These are phyloP conservation scores for Protonibea diacanthus DNA, from an alignment of 2,797 vertebrate species.

Conservation along the genomic window DNA sequence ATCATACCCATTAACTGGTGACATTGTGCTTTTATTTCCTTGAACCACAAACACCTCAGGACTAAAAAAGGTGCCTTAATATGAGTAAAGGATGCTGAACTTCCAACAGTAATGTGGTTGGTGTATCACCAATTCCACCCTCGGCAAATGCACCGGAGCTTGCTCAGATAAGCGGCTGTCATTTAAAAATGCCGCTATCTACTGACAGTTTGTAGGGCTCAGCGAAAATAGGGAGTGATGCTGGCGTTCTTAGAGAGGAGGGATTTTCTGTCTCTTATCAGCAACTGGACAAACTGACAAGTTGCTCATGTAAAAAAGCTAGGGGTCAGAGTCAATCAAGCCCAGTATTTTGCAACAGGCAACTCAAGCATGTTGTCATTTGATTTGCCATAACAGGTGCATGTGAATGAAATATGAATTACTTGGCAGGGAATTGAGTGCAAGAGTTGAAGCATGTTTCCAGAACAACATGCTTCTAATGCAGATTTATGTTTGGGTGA, in stretches of 20 bases:
- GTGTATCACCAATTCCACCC: constrained; percentile 66
- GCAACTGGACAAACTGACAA: constrained; percentile 72
- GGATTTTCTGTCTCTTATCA: constrained; percentile 76
- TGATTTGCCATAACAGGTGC: constrained; percentile 43
- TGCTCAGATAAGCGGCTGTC: constrained; percentile 82
- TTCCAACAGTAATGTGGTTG: constrained; percentile 54
- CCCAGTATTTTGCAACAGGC: constrained; percentile 46
- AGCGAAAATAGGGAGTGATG: constrained; percentile 75
- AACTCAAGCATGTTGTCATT: constrained; percentile 54
- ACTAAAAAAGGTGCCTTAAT: constrained; percentile 34
- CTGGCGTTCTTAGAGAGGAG: constrained; percentile 57
- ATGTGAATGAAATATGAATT: constrained; percentile 31
- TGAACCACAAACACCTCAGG: constrained; percentile 20
- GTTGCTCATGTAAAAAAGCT: constrained; percentile 68
- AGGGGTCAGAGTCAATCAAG: constrained; percentile 74
- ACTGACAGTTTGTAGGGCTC: constrained; percentile 81
- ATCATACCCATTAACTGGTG: constrained; percentile 8
- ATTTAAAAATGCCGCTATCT: constrained; percentile 81
- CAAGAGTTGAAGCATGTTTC: constrained; percentile 11
- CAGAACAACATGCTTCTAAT: constrained; percentile 29
- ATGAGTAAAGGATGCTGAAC: constrained; percentile 52
- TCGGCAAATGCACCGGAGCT: constrained; percentile 71
- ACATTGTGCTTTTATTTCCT: neutral
- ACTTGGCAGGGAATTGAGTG: neutral
- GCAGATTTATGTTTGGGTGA: constrained; percentile 26